A percentile compares a stretch with the other conserved stretches of the same genome.
These are phyloP conservation scores for Panthera leo DNA, from an alignment of 2,113 vertebrate genomes.

Conservation along the genomic window DNA sequence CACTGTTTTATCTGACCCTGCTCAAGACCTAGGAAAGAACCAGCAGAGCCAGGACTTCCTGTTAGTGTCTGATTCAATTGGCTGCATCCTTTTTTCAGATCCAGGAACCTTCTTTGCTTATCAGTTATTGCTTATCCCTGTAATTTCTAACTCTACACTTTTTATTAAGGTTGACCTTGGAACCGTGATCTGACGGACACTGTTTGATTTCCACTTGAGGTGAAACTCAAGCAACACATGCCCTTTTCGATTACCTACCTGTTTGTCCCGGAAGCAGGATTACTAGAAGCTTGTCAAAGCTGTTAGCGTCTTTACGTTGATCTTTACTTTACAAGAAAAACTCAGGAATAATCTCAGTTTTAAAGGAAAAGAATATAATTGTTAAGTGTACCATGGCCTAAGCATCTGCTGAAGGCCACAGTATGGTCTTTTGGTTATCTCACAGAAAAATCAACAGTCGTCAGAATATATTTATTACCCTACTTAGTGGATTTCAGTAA, in stretches of 20 bases:
- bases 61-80: background rate
- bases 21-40: background rate
- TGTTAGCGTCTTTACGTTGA: background rate
- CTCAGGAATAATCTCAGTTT: background rate
- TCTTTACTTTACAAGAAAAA: background rate
- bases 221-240: background rate
- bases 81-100: background rate
- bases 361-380: background rate
- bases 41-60: background rate
- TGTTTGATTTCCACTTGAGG: constrained; percentile 1
- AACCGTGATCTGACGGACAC: background rate
- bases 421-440: background rate
- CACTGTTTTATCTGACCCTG: background rate
- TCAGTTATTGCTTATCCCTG: background rate
- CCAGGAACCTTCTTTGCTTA: background rate
- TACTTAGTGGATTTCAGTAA: constrained; percentile 40
- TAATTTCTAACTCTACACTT: background rate
- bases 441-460: constrained; percentile 53
- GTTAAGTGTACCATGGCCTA: background rate
- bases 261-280: background rate
- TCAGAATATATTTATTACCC: constrained; percentile 55
- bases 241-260: background rate
- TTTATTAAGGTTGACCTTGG: constrained; percentile 1
- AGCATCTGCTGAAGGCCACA: constrained; percentile 39
- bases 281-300: background rate